Conservation (phyloP, 2,113 vertebrate genomes). For the Notothenia coriiceps region DNA sequence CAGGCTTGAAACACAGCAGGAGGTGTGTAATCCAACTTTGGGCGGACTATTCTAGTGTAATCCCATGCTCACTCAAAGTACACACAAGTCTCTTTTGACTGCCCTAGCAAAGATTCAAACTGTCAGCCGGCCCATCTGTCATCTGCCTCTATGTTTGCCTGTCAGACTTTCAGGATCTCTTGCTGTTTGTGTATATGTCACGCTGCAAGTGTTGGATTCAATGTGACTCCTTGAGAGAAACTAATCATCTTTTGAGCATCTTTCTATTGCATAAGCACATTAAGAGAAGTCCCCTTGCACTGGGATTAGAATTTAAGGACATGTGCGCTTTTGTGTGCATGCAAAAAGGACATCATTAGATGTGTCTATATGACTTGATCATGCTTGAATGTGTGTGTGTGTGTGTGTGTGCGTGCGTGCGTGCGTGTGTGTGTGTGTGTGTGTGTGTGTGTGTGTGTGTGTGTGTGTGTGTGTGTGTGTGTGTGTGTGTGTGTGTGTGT, state of each 20-base stretch:
- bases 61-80: constrained; percentile 63
- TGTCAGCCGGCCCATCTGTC: constrained; percentile 67
- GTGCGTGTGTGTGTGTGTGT: no score
- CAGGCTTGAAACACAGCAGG: constrained; percentile 71
- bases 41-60: constrained; percentile 66
- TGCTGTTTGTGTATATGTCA: constrained; percentile 49
- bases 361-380: neutral
- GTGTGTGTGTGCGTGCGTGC: no score
- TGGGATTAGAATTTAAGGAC: constrained; percentile 40
- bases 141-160: constrained; percentile 57
- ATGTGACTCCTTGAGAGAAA: constrained; percentile 29
- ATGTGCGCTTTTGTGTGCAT: neutral
- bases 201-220: constrained; percentile 23
- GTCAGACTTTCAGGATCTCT: constrained; percentile 42
- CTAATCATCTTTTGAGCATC: constrained; percentile 43
- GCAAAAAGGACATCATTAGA: neutral
- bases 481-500: no score
- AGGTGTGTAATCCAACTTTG: constrained; percentile 71
- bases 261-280: constrained; percentile 58
- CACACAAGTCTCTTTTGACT: constrained; percentile 70
- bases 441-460: neutral
- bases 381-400: neutral
- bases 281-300: constrained; percentile 46
- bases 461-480: neutral
- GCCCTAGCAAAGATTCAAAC: constrained; percentile 62